phyloP scores from a whole-genome alignment of 1,140 invertebrate genomes.

The Geopemphigus sp. region DNA sequence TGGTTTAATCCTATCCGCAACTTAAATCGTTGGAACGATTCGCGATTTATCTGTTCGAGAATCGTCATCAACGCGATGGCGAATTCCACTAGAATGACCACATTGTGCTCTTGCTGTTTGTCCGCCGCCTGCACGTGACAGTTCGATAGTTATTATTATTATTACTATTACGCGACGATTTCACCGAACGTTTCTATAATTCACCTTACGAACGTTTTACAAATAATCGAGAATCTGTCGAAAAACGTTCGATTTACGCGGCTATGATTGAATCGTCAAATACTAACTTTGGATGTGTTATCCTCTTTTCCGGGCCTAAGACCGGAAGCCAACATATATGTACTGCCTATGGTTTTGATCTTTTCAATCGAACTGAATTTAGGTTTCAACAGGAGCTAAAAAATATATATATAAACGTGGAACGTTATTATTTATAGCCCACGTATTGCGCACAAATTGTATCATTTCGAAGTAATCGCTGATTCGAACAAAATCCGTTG shows the following conservation, averaged over 20 bases:
- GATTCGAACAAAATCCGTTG: neutral
- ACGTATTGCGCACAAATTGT: neutral
- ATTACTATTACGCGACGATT: no score
- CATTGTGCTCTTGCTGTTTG: slow-evolving; percentile 79
- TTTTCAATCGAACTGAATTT: slow-evolving; percentile 96
- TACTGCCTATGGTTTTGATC: slow-evolving; percentile 98
- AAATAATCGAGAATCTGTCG: no score
- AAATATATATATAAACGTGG: slow-evolving; percentile 53
- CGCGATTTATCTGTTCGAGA: slow-evolving; percentile 91
- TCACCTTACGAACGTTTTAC: no score
- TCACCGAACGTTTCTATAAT: no score
- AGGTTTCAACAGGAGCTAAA: slow-evolving; percentile 81
- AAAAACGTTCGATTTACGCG: no score
- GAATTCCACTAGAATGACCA: slow-evolving; percentile 89
- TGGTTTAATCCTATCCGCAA: slow-evolving; percentile 90
- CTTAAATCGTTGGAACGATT: slow-evolving; percentile 94
- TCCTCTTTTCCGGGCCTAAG: slow-evolving; percentile 83
- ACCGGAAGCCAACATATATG: slow-evolving; percentile 96
- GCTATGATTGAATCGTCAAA: neutral
- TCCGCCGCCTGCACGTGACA: slow-evolving; percentile 63
- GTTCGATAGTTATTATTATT: neutral
- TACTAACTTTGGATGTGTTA: slow-evolving; percentile 53
- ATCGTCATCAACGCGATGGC: slow-evolving; percentile 88
- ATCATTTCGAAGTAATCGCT: neutral
- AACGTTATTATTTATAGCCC: neutral